Evolutionary conservation across 2,797 vertebrate genomes (phyloP).

Genomic region (Urophycis tenuis): DNA sequence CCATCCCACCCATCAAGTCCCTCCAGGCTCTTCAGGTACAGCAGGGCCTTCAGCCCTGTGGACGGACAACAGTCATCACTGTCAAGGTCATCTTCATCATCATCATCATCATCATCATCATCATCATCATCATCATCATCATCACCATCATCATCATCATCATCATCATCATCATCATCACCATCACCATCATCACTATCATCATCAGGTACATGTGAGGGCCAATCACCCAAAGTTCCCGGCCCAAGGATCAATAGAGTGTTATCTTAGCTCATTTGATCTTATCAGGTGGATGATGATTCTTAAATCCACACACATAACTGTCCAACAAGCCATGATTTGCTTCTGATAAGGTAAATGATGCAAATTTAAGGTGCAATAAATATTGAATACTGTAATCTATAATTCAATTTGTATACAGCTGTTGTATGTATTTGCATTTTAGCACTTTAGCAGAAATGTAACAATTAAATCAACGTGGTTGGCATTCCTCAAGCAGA

Average conservation of each 20-base stretch:
- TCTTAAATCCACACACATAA: not conserved
- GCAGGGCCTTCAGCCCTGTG: constrained; percentile 66
- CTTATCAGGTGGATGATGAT: not conserved
- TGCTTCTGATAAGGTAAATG: not conserved
- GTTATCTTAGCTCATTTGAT: no score
- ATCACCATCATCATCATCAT: no score
- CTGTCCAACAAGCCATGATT: not conserved
- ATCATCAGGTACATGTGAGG: not conserved
- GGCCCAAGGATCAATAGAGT: no score
- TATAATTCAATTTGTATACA: not conserved
- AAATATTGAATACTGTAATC: not conserved
- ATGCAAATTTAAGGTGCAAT: not conserved
- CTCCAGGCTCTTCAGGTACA: constrained; percentile 82
- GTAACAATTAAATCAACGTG: not conserved
- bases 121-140: no score
- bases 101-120: not conserved
- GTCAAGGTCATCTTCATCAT: not conserved
- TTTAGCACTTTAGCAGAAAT: not conserved
- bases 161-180: no score
- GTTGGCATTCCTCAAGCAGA: not conserved
- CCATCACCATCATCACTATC: no score
- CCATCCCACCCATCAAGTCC: constrained; percentile 79
- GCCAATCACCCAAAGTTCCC: no score
- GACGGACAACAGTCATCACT: not conserved
- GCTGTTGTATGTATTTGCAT: not conserved